Conservation (phyloP, 2,888 invertebrate genomes). For the Notodonta dromedarius region DNA sequence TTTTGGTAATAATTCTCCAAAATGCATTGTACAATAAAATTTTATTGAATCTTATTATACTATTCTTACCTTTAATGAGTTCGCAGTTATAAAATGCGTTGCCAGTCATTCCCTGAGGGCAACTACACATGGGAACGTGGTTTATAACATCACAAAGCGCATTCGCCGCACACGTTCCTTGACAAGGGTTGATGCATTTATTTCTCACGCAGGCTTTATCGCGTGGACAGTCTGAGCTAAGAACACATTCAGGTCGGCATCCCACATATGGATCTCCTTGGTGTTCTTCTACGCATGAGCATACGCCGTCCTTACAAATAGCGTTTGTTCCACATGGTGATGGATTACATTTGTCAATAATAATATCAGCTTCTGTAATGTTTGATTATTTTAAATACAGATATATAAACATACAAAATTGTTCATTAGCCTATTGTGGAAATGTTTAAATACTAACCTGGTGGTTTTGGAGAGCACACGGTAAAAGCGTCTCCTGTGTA, state of each 20-base stretch:
- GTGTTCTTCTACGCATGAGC: slow-evolving; percentile 85
- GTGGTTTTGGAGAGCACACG: slow-evolving; percentile 75
- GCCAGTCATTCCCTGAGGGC: slow-evolving; percentile 87
- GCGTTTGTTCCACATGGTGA: slow-evolving; percentile 88
- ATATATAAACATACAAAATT: background rate
- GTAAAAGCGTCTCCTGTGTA: slow-evolving; percentile 88
- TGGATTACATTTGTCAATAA: slow-evolving; percentile 82
- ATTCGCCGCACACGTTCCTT: slow-evolving; percentile 87
- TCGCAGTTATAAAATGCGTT: slow-evolving; percentile 87
- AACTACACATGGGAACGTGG: slow-evolving; percentile 89
- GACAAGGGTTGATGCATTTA: slow-evolving; percentile 89
- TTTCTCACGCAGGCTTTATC: slow-evolving; percentile 87
- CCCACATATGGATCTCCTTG: slow-evolving; percentile 88
- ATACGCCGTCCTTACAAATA: slow-evolving; percentile 82
- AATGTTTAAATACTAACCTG: slow-evolving; percentile 50
- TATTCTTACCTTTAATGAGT: slow-evolving; percentile 69
- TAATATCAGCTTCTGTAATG: slow-evolving; percentile 53
- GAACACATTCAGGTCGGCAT: slow-evolving; percentile 88
- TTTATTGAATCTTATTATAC: background rate
- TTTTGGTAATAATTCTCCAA: background rate
- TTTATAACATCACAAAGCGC: slow-evolving; percentile 89
- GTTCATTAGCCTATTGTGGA: background rate
- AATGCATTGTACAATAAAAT: background rate
- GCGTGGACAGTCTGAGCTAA: slow-evolving; percentile 86
- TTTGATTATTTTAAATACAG: background rate